Evolutionary conservation across 2,888 invertebrate species (phyloP), one percentile per base, ranked within the genome.

Genomic region (Drosophila quinaria): DNA sequence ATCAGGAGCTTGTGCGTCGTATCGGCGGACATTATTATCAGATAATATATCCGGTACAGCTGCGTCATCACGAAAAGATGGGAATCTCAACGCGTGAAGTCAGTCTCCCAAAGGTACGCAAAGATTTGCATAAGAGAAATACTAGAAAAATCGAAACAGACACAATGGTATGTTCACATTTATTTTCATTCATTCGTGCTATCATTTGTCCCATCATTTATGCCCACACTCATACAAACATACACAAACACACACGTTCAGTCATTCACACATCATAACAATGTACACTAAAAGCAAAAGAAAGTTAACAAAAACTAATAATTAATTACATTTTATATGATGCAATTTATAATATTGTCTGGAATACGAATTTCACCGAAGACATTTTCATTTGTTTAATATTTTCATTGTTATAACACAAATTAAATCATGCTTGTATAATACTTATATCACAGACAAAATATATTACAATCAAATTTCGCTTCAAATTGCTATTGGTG

Each of bases 21-120:
- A 97, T 98, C 93, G 97, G 97, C 87, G 96, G 96, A 77, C 96
- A 97, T 93, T 97, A 96, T 94, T 98, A 97, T 94, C 97, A 98
- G 94, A 97, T 98, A 93, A 97, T 98, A 91, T 98, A 97, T 94
- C 98, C 98, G 81, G 97, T 97, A 87, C 98, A 98, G 94, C 94
- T 97, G 93, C 95, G 97, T 76, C 97, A 98, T 94, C 97, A 98
- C 95, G 97, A 97, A 94, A 97, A 97, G 94, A 97, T 98, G 96
- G 98, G 97, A 93, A 97, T 98, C 93, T 97, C 97, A 89, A 98
- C 98, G 87, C 95, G 98, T 93, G 97, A 97, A 94, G 96, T 97
- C 93, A 96, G 96, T 94, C 95, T 95, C 92, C 95, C 96, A 93
- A 97, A 97, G 97, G 97, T 97, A 94, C 94, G 94, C 92, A 94